Base-by-base conservation (phyloP, 2,888 invertebrate species). In the Tetrapedia diversipes region DNA sequence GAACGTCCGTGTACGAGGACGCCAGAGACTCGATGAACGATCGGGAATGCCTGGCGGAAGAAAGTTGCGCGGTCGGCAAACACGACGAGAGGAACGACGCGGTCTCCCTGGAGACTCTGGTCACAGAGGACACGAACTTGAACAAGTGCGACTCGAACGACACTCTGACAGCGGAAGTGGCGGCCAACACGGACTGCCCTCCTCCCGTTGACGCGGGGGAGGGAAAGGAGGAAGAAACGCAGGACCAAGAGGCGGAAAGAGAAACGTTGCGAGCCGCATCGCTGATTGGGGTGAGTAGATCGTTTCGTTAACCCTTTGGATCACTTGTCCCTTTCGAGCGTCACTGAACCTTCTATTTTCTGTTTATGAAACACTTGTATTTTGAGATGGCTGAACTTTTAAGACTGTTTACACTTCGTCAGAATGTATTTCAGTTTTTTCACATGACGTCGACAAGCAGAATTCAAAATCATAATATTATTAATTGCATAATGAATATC, bases 91-190 rank as follows among this genome's bases (percentile, higher is more conserved):
- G 51, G 37, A 70, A 77, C 43, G 78, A 68, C 22, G 72, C 77
- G 6, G 59, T 74, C 1, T 88, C 86, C 0, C 63, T 83, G 2
- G 87, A 88, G 59, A 86, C 85, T 0, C 59, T 86, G 27, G 75
- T 79, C 24, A 65, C 74, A 8, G 84, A 76, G 32, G 85, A 83
- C 51, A 82, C 86, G 51, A 81, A 78, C 51, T 77, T 90, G 64
- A 87, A 89, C 75, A 90, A 90, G 83, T 90, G 90, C 75, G 89
- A 89, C 64, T 91, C 91, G 19, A 90, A 86, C 64, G 89, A 90
- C 57, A 90, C 90, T 0, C 79, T 90, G 29, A 90, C 90, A 29
- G 90, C 89, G 16, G 90, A 90, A 77, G 76, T 80, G 49, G 81
- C 85, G 51, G 88, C 34, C n/a, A 29, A 53, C n/a, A 43, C 34